Base-by-base conservation (phyloP, 2,888 invertebrate species). In the Trissolcus japonicus region DNA sequence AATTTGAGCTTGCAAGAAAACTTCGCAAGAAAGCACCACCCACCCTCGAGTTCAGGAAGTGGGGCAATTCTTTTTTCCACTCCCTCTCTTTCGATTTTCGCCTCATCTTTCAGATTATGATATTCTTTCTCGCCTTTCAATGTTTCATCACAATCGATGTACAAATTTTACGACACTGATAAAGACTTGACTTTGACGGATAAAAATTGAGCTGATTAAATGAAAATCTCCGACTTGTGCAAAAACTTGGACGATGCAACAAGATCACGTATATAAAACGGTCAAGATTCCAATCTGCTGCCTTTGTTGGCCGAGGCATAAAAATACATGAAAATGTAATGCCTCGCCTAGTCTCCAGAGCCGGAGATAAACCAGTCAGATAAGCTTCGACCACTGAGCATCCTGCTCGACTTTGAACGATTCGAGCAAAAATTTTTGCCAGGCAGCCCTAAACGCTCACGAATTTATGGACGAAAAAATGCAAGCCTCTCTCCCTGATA, bases 301-400 rank as follows among this genome's bases (percentile, higher is more conserved):
- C 68, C 63, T 67, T 68, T 67, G 74, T 74, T 68, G 68, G 54
- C 41, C 57, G 25, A 63, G 50, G 53, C 57, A 56, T 57, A 74
- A 74, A 74, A 74, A 40, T 67, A 17, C 57, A 74, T 74, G 67
- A 74, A 74, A 74, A 74, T 57, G 67, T 74, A 74, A 67, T 62
- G 62, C 73, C 66, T 74, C 43, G 56, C 67, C 61, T 57, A 67
- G 73, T 56, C 66, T 51, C 35, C 35, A n/a, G 51, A 21, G 73
- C 73, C 67, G 66, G n/a, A 61, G 73, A 74, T 74, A 66, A 74
- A 57, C 50, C 50, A 40, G 53, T 46, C 51, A 43, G 73, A 74
- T 74, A 74, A 67, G 53, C 25, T 51, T 51, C 55, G 66, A 61
- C 73, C 46, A 67, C 61, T 41, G 65, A 19, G 50, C 60, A 65